phyloP scores from a whole-genome alignment of 2,797 vertebrate species.

The Bovichtus variegatus region DNA sequence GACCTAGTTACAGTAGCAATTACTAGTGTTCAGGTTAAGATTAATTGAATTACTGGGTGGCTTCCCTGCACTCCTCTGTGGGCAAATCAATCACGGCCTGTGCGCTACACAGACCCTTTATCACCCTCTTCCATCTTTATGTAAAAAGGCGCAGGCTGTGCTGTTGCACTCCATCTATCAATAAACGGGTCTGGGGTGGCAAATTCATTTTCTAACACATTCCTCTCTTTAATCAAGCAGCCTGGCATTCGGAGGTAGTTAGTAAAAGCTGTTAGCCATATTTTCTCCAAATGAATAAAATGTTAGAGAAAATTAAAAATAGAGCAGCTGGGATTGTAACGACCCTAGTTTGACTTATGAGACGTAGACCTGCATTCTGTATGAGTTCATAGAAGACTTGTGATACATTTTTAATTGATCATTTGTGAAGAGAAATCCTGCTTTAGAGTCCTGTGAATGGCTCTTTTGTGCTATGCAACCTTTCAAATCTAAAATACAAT shows the following conservation, averaged over 20 bases:
- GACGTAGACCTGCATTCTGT: background rate
- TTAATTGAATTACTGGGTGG: constrained; percentile 85
- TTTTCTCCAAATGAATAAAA: constrained; percentile 46
- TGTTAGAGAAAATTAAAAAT: constrained; percentile 25
- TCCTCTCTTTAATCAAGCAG: constrained; percentile 79
- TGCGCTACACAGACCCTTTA: constrained; percentile 59
- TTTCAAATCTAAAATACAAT: constrained; percentile 56
- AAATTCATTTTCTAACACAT: constrained; percentile 80
- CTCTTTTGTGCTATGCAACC: constrained; percentile 50
- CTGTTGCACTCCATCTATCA: constrained; percentile 83
- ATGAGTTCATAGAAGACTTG: background rate
- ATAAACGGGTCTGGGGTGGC: constrained; percentile 64
- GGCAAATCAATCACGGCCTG: constrained; percentile 78
- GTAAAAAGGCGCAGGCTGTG: constrained; percentile 72
- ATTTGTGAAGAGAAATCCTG: constrained; percentile 28
- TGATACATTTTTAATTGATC: constrained; percentile 39
- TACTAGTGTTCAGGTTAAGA: constrained; percentile 83
- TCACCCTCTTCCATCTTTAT: constrained; percentile 80
- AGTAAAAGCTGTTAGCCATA: constrained; percentile 43
- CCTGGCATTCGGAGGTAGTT: constrained; percentile 46
- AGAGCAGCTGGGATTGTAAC: background rate
- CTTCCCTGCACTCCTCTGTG: constrained; percentile 70
- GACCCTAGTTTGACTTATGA: constrained; percentile 32
- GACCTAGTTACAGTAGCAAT: constrained; percentile 83
- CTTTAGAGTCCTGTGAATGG: constrained; percentile 11